Percentiles rank a stretch among this genome's conserved stretches.
Conservation (phyloP, 2,797 vertebrate genomes). For the Loris lydekkerianus region DNA sequence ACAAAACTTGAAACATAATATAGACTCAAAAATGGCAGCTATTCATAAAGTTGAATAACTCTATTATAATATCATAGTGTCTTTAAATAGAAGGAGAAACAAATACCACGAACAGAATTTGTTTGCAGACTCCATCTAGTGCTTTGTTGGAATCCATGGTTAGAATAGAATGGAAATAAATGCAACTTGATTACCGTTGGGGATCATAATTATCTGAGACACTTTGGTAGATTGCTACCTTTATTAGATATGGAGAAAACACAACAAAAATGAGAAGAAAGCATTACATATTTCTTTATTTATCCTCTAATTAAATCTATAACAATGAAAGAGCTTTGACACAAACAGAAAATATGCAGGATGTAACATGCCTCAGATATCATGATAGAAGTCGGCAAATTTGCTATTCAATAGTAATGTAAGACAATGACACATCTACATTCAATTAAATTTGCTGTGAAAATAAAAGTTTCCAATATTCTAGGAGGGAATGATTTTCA, state of each 20-base stretch:
- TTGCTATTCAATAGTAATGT: constrained; percentile 30
- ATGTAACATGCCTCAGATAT: neutral
- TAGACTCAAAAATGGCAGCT: neutral
- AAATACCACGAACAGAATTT: neutral
- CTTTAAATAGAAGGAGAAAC: neutral
- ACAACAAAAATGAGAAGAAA: neutral
- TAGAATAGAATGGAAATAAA: neutral
- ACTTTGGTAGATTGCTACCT: neutral
- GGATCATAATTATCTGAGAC: neutral
- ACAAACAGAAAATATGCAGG: neutral
- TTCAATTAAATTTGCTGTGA: neutral
- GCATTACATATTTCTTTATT: neutral
- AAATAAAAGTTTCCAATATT: neutral
- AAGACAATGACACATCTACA: neutral
- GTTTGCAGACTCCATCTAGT: neutral
- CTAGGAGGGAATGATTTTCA: neutral
- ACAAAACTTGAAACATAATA: neutral
- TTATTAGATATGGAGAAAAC: neutral
- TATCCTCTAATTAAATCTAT: neutral
- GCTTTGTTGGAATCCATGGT: neutral
- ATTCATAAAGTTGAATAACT: neutral
- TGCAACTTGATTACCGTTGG: neutral
- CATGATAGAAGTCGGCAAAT: neutral
- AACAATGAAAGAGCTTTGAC: neutral
- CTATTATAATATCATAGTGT: neutral